Evolutionary conservation across 2,797 vertebrate species (phyloP), one percentile per base, ranked within the genome.

Genomic region (Paratrypauchen microcephalus): DNA sequence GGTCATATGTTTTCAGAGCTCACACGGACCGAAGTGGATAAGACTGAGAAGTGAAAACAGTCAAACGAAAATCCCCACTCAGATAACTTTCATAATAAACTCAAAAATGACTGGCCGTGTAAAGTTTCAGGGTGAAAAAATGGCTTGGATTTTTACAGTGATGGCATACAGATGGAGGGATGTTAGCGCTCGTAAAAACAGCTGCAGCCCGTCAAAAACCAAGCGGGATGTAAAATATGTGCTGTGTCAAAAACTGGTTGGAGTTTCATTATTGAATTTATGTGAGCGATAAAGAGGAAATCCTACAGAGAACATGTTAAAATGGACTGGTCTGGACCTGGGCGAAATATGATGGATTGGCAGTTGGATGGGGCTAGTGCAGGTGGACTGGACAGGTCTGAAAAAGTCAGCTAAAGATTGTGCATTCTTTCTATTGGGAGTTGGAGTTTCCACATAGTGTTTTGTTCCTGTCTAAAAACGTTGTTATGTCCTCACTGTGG

Each of bases 251-350:
- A 81, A 82, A 75, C 48, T 77, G 84, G 79, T 74, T 86, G n/a
- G 57, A 79, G 78, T 76, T 75, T 41, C 80, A 74, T 82, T 80
- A 81, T 83, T 74, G 81, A 81, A 87, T 87, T 78, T 83, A 86
- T 78, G 76, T 71, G 73, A 64, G 73, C 78, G 87, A 90, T 88
- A 86, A 89, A 85, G 78, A 61, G 66, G 71, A 83, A 83, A 74
- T 66, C 70, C 68, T 80, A 89, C 83, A 63, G 76, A 45, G 59
- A 82, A 69, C 87, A 85, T 68, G 80, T 86, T 80, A 36, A 58
- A 70, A 48, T 58, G 39, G 55, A 66, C n/a, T 24, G 48, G 70
- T 70, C 76, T 76, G 54, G 75, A 66, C 57, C 65, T 47, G n/a
- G 41, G 79, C 45, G 70, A 83, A 82, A 63, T 70, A 79, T 70